Evolutionary conservation across 2,888 invertebrate species (phyloP), one percentile per base, ranked within the genome.

Genomic region (Myopa tessellatipennis): DNA sequence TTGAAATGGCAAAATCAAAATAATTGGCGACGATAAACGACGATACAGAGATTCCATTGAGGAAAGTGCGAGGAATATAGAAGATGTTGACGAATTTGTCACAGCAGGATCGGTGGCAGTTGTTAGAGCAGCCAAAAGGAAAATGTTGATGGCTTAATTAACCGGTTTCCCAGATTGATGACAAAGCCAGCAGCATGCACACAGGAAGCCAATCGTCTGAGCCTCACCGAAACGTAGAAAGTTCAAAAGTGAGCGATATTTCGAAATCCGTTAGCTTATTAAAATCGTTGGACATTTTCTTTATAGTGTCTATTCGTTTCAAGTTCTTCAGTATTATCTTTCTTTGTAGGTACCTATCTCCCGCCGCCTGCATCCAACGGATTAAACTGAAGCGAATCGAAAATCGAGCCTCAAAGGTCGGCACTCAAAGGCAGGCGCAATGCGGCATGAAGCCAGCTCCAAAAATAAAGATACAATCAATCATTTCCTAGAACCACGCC

Each of bases 401-500:
- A 74, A 68, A 58, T 40, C 74, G 40, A 74, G 74, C 68, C 68
- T 67, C 58, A 74, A 74, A 68, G 67, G 75, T 75, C 68, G 75
- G 75, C 75, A 75, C 74, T 74, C 74, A 65, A 74, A 65, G 63
- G 40, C 50, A 50, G 63, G 12, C 55, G 45, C 18, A 18, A n/a
- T 40, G 50, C 55, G 34, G 45, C 50, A 58, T 50, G n/a, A 58
- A 50, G 38, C 60, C 40, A 55, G 26, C 50, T 45, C 71, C 38
- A 77, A 45, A 68, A 79, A 61, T 60, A 80, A 83, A 84, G 83
- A 83, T 84, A 85, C 83, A 87, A 87, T 87, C 87, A 87, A 87
- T 87, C 87, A 87, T 87, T 84, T 82, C 79, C 80, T 83, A 82
- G 87, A 84, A 85, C 88, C 88, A 88, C 88, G 88, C 88, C 88